Base-by-base conservation (phyloP, 2,797 vertebrate genomes). In the Sebastes hubbsi region DNA sequence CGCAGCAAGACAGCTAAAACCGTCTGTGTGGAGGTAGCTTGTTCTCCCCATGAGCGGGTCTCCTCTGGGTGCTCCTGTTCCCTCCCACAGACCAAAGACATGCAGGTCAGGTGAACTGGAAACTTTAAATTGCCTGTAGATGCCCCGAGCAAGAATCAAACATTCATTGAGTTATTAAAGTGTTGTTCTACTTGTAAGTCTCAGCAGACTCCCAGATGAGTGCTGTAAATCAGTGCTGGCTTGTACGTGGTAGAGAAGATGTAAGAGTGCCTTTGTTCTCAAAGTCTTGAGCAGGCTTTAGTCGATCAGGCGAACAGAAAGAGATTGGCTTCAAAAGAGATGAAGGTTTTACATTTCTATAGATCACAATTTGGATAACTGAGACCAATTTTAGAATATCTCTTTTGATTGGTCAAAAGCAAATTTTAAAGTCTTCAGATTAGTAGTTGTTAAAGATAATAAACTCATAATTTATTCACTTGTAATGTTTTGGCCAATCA, bases 211-310 rank as follows among this genome's bases (percentile, higher is more conserved):
- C 32, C 36, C 42, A 65, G 61, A 56, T 66, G 36, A 62, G 60
- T 32, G 18, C 8, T 62, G 24, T 42, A 77, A 77, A 77, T 76
- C 56, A 32, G 36, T 71, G 42, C 42, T 60, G 69, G 64, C n/a
- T 22, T 13, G 36, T 81, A 52, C 22, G 55, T 79, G 67, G 74
- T 72, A 63, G 75, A 69, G 58, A 55, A 75, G 68, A 49, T 68
- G 30, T 58, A 62, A 67, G 72, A 62, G 3, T 30, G 30, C 24
- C 61, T 59, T 67, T 78, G 46, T 63, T 63, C 20, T 75, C 38
- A 16, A 67, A 38, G 38, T 72, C 64, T 63, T 52, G 10, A 76
- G 66, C 20, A 42, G 68, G 20, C 13, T 78, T 80, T 10, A 14
- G 12, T 3, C 13, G 16, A 64, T 18, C 2, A 8, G n/a, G 16